Evolutionary conservation across 2,888 invertebrate species (phyloP).

Genomic region (Sphaerophoria taeniata): DNA sequence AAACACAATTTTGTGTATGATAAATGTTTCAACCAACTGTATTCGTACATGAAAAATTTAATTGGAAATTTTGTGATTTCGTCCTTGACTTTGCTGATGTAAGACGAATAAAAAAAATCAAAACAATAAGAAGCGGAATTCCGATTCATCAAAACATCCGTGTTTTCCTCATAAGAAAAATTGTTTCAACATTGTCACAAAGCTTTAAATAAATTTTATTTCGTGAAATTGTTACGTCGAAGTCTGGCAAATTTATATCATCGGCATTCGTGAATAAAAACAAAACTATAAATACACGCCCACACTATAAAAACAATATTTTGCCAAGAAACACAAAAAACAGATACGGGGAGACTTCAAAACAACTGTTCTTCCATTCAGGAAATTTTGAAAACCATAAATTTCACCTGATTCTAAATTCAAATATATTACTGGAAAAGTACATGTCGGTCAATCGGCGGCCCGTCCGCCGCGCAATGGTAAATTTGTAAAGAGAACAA

Average conservation of each 20-base stretch:
- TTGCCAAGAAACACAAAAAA: background rate
- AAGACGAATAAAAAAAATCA: background rate
- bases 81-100: conserved; percentile 21
- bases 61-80: too few relatives aligned
- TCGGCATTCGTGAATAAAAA: conserved; percentile 32
- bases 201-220: conserved; percentile 26
- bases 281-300: conserved; percentile 42
- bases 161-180: conserved; percentile 3
- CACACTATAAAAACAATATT: conserved; percentile 9
- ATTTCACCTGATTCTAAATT: conserved; percentile 11
- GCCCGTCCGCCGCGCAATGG: too few relatives aligned
- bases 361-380: conserved; percentile 12
- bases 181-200: conserved; percentile 11
- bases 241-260: conserved; percentile 29
- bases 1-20: too few relatives aligned
- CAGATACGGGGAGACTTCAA: background rate
- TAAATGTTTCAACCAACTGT: too few relatives aligned
- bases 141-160: conserved; percentile 29
- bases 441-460: conserved; percentile 26
- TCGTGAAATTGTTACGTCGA: conserved; percentile 28
- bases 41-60: too few relatives aligned
- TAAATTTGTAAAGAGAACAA: too few relatives aligned
- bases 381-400: conserved; percentile 16
- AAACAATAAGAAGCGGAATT: conserved; percentile 3
- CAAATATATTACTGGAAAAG: conserved; percentile 25